Percentiles rank a stretch among this genome's conserved stretches.
Evolutionary conservation across 2,113 vertebrate genomes (phyloP).

Genomic region (Vireo altiloquus): DNA sequence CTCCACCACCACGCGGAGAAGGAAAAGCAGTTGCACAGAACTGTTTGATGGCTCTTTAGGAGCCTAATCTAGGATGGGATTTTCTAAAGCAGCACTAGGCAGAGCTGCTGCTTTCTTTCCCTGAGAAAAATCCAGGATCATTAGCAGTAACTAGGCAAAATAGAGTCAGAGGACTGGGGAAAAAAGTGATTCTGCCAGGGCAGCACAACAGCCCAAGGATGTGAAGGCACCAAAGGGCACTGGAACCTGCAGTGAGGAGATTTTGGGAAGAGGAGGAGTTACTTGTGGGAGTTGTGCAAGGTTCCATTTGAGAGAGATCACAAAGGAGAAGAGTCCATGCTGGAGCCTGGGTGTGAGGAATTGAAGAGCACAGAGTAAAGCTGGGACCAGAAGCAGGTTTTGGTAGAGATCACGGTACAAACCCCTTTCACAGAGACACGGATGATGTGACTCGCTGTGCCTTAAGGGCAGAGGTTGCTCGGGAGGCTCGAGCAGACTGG

Average conservation of each 20-base stretch:
- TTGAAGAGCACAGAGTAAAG: neutral
- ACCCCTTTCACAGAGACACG: neutral
- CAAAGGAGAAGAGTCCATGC: neutral
- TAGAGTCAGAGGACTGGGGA: rapidly evolving
- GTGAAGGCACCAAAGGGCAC: neutral
- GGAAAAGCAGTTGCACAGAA: neutral
- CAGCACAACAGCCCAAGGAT: neutral
- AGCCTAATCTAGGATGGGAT: neutral
- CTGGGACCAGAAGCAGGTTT: neutral
- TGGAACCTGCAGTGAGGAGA: neutral
- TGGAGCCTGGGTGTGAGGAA: neutral
- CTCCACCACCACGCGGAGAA: neutral
- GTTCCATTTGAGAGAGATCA: neutral
- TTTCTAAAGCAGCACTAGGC: neutral
- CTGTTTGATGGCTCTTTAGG: neutral
- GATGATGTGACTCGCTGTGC: neutral
- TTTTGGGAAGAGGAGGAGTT: neutral
- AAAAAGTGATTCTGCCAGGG: neutral
- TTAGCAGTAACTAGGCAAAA: neutral
- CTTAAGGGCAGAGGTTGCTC: neutral
- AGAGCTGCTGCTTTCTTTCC: neutral
- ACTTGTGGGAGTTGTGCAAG: neutral
- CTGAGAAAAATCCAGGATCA: neutral
- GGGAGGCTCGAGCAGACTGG: neutral
- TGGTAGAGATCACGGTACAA: neutral